Base-by-base conservation (phyloP, 2,113 vertebrate species). In the Gulo gulo region DNA sequence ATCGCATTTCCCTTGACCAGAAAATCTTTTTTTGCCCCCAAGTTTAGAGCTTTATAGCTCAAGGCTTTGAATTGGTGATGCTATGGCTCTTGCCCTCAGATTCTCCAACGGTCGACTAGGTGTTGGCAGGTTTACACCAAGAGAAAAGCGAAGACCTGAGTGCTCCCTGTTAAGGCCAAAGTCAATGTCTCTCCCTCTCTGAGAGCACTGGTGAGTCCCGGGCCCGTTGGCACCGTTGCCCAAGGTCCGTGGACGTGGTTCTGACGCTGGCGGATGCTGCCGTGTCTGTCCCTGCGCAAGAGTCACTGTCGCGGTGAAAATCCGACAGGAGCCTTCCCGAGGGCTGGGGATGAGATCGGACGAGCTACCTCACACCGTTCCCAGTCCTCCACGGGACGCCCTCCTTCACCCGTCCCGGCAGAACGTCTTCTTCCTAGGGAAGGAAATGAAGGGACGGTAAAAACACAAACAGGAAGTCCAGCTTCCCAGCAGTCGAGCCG, bases 141-240 rank as follows among this genome's bases (percentile, higher is more conserved):
- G 63, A 80, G 39, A 29, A 15, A 94, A 91, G 63, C 24, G 6
- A 81, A 94, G 67, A 93, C 1, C 67, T 65, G 45, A n/a, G 10
- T 4, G 52, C 50, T 65, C 10, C 39, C 0, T 50, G 42, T 82
- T 67, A 93, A 94, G 92, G 81, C 89, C 95, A 95, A 74, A 98
- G 61, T 82, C 80, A 97, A 69, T 1, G 18, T 31, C 45, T 83
- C 86, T 18, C 67, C 63, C 16, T 84, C 88, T 97, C 96, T 76
- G 36, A 91, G 93, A 92, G 36, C 50, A 23, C 14, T 26, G 13
- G 73, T 88, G 69, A 88, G 87, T 96, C 83, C 81, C 20, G 80
- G 92, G 1, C 2, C 39, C 20, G 92, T 36, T 50, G 96, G 76
- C 34, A 92, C 73, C 23, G 4, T 9, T 65, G 26, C 50, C 80